Conservation (phyloP, 2,113 vertebrate species). For the Athene noctua region DNA sequence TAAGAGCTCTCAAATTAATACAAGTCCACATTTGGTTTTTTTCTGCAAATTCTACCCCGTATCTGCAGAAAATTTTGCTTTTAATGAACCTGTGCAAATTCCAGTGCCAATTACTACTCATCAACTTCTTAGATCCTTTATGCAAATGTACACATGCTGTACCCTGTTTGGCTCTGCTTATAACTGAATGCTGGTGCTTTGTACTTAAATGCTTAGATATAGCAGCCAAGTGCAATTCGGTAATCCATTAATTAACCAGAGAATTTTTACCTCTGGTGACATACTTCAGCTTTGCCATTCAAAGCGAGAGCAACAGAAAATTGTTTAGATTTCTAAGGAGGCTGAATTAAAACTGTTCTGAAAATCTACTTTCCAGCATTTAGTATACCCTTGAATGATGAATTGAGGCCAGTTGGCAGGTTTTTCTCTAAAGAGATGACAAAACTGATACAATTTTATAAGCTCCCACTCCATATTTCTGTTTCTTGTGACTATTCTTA, state of each 20-base stretch:
- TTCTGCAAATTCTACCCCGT: neutral
- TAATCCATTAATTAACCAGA: neutral
- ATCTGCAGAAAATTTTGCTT: neutral
- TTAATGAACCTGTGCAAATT: neutral
- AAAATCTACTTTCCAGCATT: neutral
- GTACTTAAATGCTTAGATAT: neutral
- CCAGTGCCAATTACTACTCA: neutral
- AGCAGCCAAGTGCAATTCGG: neutral
- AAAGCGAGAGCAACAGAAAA: neutral
- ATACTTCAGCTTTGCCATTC: neutral
- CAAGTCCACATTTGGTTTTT: neutral
- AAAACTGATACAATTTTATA: constrained; percentile 3
- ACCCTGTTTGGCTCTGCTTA: neutral
- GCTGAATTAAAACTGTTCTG: neutral
- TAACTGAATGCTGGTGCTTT: neutral
- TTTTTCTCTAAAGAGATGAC: neutral
- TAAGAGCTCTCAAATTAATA: neutral
- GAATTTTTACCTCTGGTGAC: neutral
- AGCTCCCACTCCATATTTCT: neutral
- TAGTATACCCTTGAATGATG: neutral
- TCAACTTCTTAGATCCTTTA: neutral
- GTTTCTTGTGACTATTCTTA: constrained; percentile 14
- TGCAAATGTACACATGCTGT: neutral
- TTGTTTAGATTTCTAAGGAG: neutral
- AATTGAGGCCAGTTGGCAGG: constrained; percentile 33